These are phyloP conservation scores for Portunus trituberculatus DNA, from an alignment of 1,140 invertebrate genomes.

Conservation along the genomic window DNA sequence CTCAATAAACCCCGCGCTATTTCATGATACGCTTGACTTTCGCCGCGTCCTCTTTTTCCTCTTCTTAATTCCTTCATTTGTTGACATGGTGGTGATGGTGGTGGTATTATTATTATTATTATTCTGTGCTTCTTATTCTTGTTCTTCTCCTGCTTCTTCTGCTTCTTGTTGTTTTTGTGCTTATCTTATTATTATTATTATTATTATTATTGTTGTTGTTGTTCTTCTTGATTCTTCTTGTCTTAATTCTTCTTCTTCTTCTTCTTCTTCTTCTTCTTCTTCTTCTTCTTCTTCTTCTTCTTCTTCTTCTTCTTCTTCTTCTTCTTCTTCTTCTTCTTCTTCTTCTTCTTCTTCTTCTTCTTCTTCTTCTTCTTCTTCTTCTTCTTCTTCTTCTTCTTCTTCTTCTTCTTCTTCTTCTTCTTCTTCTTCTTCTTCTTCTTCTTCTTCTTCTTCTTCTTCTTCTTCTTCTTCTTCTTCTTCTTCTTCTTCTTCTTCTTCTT, in stretches of 20 bases:
- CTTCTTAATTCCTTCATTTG: too few relatives aligned
- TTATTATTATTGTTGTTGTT: too few relatives aligned
- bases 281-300: constrained; percentile 35
- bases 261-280: neutral
- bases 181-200: too few relatives aligned
- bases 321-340: constrained; percentile 20
- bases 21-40: too few relatives aligned
- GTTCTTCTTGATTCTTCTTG: neutral
- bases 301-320: constrained; percentile 23
- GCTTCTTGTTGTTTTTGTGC: neutral
- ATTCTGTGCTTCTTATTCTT: too few relatives aligned
- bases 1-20: too few relatives aligned
- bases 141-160: neutral
- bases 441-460: neutral
- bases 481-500: constrained; percentile 4
- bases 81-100: too few relatives aligned
- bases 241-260: neutral
- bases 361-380: constrained; percentile 20
- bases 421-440: neutral
- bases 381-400: neutral
- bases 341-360: constrained; percentile 23
- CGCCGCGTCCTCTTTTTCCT: too few relatives aligned
- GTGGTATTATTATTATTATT: too few relatives aligned
- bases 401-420: neutral
- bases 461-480: neutral